Evolutionary conservation across 2,888 invertebrate species (phyloP).

Genomic region (Cenopis cana): DNA sequence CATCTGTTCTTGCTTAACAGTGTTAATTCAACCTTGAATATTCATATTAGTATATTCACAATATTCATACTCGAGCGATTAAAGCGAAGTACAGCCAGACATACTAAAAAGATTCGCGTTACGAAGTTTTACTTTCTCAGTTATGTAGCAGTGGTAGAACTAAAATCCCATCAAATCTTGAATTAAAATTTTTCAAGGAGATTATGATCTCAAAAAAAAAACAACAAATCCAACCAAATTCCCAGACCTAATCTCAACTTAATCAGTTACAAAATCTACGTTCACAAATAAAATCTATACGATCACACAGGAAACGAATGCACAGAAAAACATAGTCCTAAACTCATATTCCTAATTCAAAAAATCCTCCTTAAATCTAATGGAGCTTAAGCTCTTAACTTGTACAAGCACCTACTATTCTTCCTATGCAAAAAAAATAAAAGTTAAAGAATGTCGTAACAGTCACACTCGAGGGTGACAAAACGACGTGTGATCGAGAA

Average conservation of each 20-base stretch:
- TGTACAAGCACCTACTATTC: neutral
- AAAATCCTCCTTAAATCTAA: neutral
- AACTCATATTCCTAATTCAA: too few relatives aligned
- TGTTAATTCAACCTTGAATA: too few relatives aligned
- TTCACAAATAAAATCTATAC: neutral
- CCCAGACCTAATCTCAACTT: neutral
- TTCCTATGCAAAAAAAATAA: neutral
- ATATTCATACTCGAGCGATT: too few relatives aligned
- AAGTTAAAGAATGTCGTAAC: slow-evolving; percentile 1
- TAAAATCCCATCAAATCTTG: too few relatives aligned
- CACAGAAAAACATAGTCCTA: too few relatives aligned
- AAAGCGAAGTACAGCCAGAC: too few relatives aligned
- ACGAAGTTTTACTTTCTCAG: too few relatives aligned
- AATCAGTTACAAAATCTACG: neutral
- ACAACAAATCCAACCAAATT: neutral
- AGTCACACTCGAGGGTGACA: neutral
- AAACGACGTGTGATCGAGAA: slow-evolving; percentile 15
- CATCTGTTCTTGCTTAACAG: neutral
- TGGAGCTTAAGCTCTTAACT: neutral
- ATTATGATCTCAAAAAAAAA: too few relatives aligned
- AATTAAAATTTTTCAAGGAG: too few relatives aligned
- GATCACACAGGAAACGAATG: neutral
- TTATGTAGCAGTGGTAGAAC: too few relatives aligned
- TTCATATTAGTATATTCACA: too few relatives aligned
- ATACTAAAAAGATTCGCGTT: too few relatives aligned